These are phyloP conservation scores for Benitochromis conjunctus DNA, from an alignment of 2,113 vertebrate species.

Conservation along the genomic window DNA sequence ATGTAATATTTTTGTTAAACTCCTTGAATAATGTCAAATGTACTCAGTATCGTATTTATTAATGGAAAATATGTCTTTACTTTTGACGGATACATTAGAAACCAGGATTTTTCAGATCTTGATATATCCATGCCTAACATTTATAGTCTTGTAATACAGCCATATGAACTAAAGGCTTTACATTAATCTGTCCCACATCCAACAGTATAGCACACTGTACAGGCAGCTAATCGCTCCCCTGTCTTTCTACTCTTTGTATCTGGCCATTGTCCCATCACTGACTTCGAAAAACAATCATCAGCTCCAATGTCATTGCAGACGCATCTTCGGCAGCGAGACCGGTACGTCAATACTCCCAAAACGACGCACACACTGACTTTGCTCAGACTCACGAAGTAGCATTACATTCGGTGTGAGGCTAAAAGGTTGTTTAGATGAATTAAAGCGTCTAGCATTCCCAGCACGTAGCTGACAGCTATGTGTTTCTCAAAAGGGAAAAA, in stretches of 20 bases:
- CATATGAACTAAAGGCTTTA: background rate
- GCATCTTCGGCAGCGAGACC: background rate
- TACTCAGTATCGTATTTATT: background rate
- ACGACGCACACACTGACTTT: background rate
- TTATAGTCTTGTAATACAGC: background rate
- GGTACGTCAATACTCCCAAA: background rate
- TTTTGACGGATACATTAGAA: background rate
- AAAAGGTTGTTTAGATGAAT: conserved; percentile 49
- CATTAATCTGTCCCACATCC: background rate
- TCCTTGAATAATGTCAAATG: background rate
- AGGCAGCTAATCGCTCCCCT: background rate
- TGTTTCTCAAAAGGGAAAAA: background rate
- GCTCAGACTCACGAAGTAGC: background rate
- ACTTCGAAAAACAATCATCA: background rate
- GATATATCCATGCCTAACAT: background rate
- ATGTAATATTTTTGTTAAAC: background rate
- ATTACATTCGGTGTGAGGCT: background rate
- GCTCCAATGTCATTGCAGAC: conserved; percentile 31
- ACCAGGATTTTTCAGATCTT: background rate
- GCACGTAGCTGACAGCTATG: conserved; percentile 20
- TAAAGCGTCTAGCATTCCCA: conserved; percentile 21
- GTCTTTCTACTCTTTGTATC: background rate
- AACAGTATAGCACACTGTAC: background rate
- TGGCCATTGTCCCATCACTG: background rate
- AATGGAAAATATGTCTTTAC: background rate